Percentiles rank a stretch among this genome's conserved stretches.
These are phyloP conservation scores for Drosophila willistoni DNA, from an alignment of 1,140 invertebrate species.

Conservation along the genomic window DNA sequence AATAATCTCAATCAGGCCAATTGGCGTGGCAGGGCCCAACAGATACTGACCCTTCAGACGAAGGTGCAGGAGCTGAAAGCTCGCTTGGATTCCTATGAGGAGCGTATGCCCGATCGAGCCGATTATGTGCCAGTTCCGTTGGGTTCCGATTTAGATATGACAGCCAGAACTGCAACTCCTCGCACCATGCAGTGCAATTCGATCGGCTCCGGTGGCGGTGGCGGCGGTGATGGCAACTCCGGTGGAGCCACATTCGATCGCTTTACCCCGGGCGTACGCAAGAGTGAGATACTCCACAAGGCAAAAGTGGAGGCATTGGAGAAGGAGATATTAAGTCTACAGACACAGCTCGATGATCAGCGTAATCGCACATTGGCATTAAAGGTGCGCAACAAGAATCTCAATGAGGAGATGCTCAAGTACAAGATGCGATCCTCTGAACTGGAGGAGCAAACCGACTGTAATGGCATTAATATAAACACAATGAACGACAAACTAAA, in stretches of 20 bases:
- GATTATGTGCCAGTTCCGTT: conserved; percentile 55
- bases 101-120: conserved; percentile 37
- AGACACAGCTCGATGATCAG: conserved; percentile 83
- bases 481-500: conserved; percentile 68
- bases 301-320: conserved; percentile 85
- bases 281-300: conserved; percentile 82
- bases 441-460: conserved; percentile 67
- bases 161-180: background rate
- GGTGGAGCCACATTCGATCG: conserved; percentile 58
- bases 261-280: conserved; percentile 71
- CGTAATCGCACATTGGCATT: conserved; percentile 65
- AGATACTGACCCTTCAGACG: conserved; percentile 87
- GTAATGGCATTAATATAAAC: conserved; percentile 56
- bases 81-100: conserved; percentile 84
- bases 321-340: conserved; percentile 84
- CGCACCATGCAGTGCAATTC: conserved; percentile 22
- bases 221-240: conserved; percentile 60
- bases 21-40: conserved; percentile 89
- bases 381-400: conserved; percentile 78
- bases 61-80: conserved; percentile 87
- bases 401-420: conserved; percentile 70
- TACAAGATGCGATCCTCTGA: conserved; percentile 61
- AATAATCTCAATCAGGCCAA: conserved; percentile 82
- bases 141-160: conserved; percentile 49
- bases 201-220: conserved; percentile 25